Conservation (phyloP, 2,888 invertebrate species). For the Xestobium rufovillosum region DNA sequence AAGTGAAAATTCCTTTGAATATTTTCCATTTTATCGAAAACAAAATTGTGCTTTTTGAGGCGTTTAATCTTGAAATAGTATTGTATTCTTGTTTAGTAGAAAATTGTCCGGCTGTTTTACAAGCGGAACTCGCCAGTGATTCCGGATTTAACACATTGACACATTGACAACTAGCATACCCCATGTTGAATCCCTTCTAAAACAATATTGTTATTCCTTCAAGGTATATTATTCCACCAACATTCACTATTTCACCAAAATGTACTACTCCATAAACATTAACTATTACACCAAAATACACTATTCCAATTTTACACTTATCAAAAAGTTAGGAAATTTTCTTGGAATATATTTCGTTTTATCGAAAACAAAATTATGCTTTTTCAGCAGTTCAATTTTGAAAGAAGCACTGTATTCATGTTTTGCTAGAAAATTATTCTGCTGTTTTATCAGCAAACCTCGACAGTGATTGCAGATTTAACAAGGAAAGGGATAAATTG, state of each 20-base stretch:
- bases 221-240: no score
- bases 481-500: slow-evolving; percentile 45
- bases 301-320: no score
- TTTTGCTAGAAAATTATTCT: slow-evolving; percentile 61
- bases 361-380: no score
- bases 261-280: neutral
- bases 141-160: slow-evolving; percentile 56
- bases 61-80: slow-evolving; percentile 49
- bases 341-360: no score
- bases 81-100: slow-evolving; percentile 76
- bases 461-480: slow-evolving; percentile 64
- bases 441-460: slow-evolving; percentile 48
- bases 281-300: neutral
- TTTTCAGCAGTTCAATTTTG: slow-evolving; percentile 31
- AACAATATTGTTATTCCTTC: slow-evolving; percentile 80
- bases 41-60: no score
- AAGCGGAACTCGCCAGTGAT: slow-evolving; percentile 60
- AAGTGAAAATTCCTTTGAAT: no score
- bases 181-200: slow-evolving; percentile 50
- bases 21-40: no score
- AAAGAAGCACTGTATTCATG: slow-evolving; percentile 73
- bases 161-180: slow-evolving; percentile 40
- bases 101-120: slow-evolving; percentile 47
- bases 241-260: neutral
- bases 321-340: no score